Conservation (phyloP, 2,113 vertebrate species). For the Sialia sialis region DNA sequence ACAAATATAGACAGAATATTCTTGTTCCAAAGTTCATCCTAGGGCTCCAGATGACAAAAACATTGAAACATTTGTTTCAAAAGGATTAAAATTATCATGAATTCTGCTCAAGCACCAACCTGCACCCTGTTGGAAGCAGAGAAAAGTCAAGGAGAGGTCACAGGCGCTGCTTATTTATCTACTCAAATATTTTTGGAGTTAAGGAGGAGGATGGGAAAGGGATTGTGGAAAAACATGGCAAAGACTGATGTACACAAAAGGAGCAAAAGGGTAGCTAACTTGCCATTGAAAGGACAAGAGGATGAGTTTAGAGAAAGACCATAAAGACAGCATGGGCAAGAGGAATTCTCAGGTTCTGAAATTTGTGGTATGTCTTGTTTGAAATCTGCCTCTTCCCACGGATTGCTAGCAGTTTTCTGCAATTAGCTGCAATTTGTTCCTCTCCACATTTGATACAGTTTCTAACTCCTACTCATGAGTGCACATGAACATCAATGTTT, state of each 20-base stretch:
- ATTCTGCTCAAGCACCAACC: neutral
- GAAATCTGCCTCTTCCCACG: neutral
- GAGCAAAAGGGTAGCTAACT: neutral
- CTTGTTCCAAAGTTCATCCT: neutral
- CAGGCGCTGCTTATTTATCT: slow-evolving; percentile 32
- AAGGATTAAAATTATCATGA: neutral
- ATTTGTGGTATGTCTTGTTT: neutral
- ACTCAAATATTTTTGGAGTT: neutral
- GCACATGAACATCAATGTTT: neutral
- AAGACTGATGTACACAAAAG: neutral
- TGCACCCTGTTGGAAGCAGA: neutral
- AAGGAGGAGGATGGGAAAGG: neutral
- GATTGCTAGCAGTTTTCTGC: neutral
- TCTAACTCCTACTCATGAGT: neutral
- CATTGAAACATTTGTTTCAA: neutral
- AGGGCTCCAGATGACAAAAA: neutral
- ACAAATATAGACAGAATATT: neutral
- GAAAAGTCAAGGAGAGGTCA: slow-evolving; percentile 34
- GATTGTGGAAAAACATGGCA: neutral
- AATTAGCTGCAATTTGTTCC: neutral
- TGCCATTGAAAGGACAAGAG: neutral
- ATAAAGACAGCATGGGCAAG: neutral
- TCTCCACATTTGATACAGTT: neutral
- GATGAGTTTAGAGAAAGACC: neutral
- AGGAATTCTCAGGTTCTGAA: neutral